Percentiles rank a stretch among this genome's conserved stretches.
Conservation (phyloP, 2,113 vertebrate genomes). For the Brienomyrus brachyistius region DNA sequence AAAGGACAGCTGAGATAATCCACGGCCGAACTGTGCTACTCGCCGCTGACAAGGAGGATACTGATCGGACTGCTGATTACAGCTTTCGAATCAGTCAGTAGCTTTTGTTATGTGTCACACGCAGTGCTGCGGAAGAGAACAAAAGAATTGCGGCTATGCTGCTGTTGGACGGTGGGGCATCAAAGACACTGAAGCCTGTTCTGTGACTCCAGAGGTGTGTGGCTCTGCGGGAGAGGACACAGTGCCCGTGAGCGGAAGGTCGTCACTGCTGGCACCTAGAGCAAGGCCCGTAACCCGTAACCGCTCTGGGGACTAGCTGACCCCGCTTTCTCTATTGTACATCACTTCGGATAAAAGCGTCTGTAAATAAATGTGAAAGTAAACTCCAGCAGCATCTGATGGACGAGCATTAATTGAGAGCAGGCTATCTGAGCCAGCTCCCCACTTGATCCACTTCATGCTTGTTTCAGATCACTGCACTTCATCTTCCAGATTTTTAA, state of each 20-base stretch:
- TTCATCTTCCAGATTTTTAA: not conserved
- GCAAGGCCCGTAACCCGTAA: not conserved
- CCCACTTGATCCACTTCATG: not conserved
- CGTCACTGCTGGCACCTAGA: not conserved
- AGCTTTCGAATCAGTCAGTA: not conserved
- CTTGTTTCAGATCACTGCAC: not conserved
- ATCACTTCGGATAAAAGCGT: not conserved
- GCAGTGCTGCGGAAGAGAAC: not conserved
- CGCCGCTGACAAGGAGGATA: not conserved
- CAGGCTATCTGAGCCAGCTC: not conserved
- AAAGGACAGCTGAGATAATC: not conserved
- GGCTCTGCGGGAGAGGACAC: not conserved
- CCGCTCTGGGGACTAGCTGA: not conserved
- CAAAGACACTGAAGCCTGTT: not conserved
- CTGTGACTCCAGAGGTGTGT: not conserved
- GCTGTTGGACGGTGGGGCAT: not conserved
- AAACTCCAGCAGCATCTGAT: not conserved
- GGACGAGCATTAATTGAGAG: not conserved
- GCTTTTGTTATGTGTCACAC: not conserved
- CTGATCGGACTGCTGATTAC: not conserved
- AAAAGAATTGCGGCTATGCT: not conserved
- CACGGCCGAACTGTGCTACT: not conserved
- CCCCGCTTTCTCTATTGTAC: not conserved
- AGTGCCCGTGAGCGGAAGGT: not conserved
- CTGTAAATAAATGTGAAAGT: not conserved